Evolutionary conservation across 2,888 invertebrate genomes (phyloP), one percentile per base, ranked within the genome.

Genomic region (Lumbricus terrestris): DNA sequence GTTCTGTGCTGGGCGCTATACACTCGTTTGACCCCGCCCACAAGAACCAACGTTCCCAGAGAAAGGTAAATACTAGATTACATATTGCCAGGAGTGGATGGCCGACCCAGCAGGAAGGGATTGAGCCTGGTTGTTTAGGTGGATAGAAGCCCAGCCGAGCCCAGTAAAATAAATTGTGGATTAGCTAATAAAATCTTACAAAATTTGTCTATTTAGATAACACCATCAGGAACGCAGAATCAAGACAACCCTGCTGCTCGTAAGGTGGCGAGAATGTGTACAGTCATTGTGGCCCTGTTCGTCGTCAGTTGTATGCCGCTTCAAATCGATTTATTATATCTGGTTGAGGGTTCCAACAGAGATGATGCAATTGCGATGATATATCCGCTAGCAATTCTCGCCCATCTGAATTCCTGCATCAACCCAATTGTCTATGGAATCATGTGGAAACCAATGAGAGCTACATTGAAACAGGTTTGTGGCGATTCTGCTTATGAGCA

Each of bases 381-480:
- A 35, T 20, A 11, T 18, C 29, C 35, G 37, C 33, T 34, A 35
- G 34, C 35, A 4, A 85, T 85, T 23, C 85, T 85, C 6, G 85
- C 85, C 33, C 20, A 34, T 33, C 34, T 85, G 35, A 85, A 85
- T 37, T 85, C 85, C 35, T 85, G 85, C 85, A 37, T 85, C 23
- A 85, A 85, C 85, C 85, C 85, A 18, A 34, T 85, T 37, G n/a
- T 85, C 85, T 85, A 85, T 23, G 85, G 85, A 8, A 35, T 85
- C 85, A 85, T 85, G 85, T 85, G 85, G 85, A 85, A 85, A 23
- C 37, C 85, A 85, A 85, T 85, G 85, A 85, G 85, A 85, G 37
- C 37, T 34, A 37, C 85, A 1, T 37, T 85, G 37, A 20, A 37
- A 23, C 85, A 85, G 85, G 85, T 15, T 29, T n/a, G 69, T 69